Evolutionary conservation across 2,888 invertebrate species (phyloP), one percentile per base, ranked within the genome.

Genomic region (Ptycholaimellus sp.): DNA sequence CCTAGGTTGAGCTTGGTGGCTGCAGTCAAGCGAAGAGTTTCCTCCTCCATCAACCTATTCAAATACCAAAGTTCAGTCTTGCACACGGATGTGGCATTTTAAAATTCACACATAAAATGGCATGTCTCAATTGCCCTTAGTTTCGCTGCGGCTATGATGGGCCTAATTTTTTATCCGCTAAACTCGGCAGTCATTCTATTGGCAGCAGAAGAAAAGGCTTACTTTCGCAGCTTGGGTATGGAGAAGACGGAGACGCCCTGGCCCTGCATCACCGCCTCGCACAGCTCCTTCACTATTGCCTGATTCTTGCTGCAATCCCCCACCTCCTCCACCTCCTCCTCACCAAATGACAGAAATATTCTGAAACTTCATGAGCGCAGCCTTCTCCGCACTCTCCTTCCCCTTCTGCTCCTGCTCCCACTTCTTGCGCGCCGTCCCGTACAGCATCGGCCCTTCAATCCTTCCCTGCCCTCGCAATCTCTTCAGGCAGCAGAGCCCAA

Each of bases 191-290:
- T n/a, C n/a, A n/a, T n/a, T n/a, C n/a, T n/a, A n/a, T n/a, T n/a
- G n/a, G n/a, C n/a, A n/a, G n/a, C n/a, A n/a, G n/a, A n/a, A n/a
- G 30, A 9, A 7, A 16, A 14, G 2, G 2, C 33, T 16, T 13
- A 38, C 20, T 43, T 13, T 13, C 35, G 36, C 17, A 57, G 40
- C 33, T 57, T 57, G 2, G 57, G 52, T 16, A 85, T 65, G 58
- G 90, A 85, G 33, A 96, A 67, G 83, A 93, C 93, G 16, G 90
- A 85, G 1, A 99, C 79, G 0, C 85, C 83, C 61, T 85, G 82
- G 3, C 87, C 87, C 43, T 77, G 75, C 38, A 82, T 59, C 2
- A 83, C 80, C 59, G 50, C 48, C 22, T 56, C 56, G 33, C 56
- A 56, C 19, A 56, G 46, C 38, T 56, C 56, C 19, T 49, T 44